A percentile compares a stretch with the other conserved stretches of the same genome.
Evolutionary conservation across 2,113 vertebrate species (phyloP).

Genomic region (Miniopterus natalensis): DNA sequence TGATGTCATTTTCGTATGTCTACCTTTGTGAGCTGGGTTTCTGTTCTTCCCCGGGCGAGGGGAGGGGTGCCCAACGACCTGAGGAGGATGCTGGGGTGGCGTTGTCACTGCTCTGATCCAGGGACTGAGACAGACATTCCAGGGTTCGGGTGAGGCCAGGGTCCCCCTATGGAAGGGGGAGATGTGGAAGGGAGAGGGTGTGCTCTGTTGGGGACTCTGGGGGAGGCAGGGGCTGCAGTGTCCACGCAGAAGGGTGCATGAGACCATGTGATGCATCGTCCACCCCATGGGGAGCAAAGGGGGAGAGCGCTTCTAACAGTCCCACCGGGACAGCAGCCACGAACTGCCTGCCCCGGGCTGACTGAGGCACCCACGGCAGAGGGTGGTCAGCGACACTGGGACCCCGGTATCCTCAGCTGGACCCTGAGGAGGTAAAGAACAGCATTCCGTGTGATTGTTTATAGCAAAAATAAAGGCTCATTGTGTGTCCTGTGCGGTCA

Average conservation of each 20-base stretch:
- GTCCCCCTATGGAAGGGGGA: background rate
- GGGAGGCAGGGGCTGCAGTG: background rate
- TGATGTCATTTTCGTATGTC: slow-evolving; percentile 79
- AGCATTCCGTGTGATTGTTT: background rate
- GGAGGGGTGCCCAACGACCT: slow-evolving; percentile 79
- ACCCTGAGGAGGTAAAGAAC: too few species aligned
- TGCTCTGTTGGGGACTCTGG: too few species aligned
- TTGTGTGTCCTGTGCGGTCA: background rate
- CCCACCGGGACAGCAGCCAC: background rate
- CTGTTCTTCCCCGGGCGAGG: slow-evolving; percentile 82
- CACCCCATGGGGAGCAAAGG: background rate
- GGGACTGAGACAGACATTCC: slow-evolving; percentile 81
- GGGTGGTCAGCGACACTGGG: background rate
- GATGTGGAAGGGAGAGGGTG: background rate
- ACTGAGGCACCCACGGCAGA: too few species aligned
- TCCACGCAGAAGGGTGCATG: background rate
- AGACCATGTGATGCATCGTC: background rate
- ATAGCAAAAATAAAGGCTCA: background rate
- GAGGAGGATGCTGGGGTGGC: slow-evolving; percentile 74
- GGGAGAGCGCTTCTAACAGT: background rate
- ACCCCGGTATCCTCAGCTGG: background rate
- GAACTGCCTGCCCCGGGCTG: background rate
- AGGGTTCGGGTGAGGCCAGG: slow-evolving; percentile 67
- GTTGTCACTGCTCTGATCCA: slow-evolving; percentile 82
- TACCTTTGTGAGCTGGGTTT: slow-evolving; percentile 81